Conservation (phyloP, 1,140 invertebrate species). For the Leptinotarsa lineolata region DNA sequence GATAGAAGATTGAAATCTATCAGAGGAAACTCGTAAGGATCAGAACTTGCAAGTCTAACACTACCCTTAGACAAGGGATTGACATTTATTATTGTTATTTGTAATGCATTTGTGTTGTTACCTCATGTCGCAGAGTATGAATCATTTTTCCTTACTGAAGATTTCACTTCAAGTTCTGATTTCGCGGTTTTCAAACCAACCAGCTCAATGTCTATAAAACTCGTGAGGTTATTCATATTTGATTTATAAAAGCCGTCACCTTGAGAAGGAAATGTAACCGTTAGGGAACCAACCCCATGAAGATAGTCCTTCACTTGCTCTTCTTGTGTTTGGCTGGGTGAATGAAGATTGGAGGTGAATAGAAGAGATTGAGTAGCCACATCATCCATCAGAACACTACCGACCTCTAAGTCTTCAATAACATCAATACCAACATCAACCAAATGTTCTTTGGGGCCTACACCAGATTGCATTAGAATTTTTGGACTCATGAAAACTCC, state of each 20-base stretch:
- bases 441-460: conserved; percentile 61
- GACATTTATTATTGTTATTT: conserved; percentile 44
- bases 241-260: conserved; percentile 35
- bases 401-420: conserved; percentile 63
- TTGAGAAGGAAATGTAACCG: conserved; percentile 28
- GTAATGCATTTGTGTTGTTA: conserved; percentile 60
- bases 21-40: conserved; percentile 75
- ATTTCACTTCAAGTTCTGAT: conserved; percentile 16
- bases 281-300: conserved; percentile 35
- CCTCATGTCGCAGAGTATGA: conserved; percentile 25
- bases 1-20: conserved; percentile 81
- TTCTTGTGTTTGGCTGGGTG: neutral
- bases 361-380: conserved; percentile 57
- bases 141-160: conserved; percentile 17
- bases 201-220: conserved; percentile 37
- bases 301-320: conserved; percentile 14
- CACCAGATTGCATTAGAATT: conserved; percentile 64
- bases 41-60: conserved; percentile 67
- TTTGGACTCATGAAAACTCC: conserved; percentile 58
- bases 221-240: conserved; percentile 24
- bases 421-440: conserved; percentile 54
- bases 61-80: conserved; percentile 81
- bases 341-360: conserved; percentile 59
- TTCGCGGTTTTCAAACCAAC: conserved; percentile 12
- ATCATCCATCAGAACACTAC: conserved; percentile 79